Evolutionary conservation across 2,797 vertebrate species (phyloP).

Genomic region (Sciurus vulgaris): DNA sequence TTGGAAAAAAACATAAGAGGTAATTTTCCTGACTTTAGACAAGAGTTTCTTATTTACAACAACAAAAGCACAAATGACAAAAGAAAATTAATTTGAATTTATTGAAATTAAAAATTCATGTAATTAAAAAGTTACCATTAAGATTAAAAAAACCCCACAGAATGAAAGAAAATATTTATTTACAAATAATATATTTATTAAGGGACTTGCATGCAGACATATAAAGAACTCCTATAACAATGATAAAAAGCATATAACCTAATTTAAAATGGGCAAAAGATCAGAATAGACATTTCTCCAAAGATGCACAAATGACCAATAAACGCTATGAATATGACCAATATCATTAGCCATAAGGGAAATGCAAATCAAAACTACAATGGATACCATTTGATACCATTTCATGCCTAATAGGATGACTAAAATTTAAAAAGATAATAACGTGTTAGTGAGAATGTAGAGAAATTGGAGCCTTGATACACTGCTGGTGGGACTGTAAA

Average conservation of each 20-base stretch:
- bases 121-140: background rate
- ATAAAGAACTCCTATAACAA: background rate
- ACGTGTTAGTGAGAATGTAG: background rate
- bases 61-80: background rate
- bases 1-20: background rate
- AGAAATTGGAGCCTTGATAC: background rate
- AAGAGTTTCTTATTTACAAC: background rate
- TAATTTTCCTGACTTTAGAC: background rate
- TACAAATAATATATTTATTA: background rate
- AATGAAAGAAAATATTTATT: slow-evolving; percentile 19
- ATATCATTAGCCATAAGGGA: background rate
- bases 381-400: background rate
- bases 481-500: background rate
- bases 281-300: background rate
- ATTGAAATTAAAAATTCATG: background rate
- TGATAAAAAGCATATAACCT: background rate
- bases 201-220: background rate
- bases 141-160: background rate
- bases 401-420: background rate
- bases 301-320: background rate
- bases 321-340: background rate
- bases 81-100: background rate
- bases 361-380: slow-evolving; percentile 13
- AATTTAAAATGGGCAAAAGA: background rate
- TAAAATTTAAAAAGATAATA: background rate